Evolutionary conservation across 2,113 vertebrate species (phyloP).

Genomic region (Prolemur simus): DNA sequence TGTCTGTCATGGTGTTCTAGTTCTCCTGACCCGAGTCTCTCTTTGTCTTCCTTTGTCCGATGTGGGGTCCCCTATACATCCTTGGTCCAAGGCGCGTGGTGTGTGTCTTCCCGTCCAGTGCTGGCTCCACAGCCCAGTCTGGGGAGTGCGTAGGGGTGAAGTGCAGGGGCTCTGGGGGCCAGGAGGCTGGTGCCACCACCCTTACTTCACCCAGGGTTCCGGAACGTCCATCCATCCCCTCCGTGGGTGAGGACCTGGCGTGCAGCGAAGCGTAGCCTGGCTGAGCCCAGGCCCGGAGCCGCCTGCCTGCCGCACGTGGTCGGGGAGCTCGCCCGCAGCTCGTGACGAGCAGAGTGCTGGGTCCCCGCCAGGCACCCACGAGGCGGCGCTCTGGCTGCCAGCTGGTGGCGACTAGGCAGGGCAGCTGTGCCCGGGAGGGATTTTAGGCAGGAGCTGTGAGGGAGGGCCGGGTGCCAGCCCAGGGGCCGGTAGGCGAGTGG

Average conservation of each 20-base stretch:
- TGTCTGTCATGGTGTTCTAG: neutral
- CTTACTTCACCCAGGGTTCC: neutral
- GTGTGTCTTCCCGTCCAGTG: neutral
- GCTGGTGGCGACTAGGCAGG: neutral
- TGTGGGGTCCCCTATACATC: neutral
- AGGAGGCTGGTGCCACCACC: neutral
- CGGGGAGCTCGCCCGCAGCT: neutral
- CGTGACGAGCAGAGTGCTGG: neutral
- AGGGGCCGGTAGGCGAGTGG: neutral
- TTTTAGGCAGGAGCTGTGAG: neutral
- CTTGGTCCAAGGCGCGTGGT: neutral
- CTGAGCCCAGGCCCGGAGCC: neutral
- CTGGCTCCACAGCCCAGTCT: neutral
- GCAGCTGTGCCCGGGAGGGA: neutral
- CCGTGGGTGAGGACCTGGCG: neutral
- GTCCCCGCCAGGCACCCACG: accelerated
- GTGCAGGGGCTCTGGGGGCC: neutral
- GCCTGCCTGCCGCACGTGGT: neutral
- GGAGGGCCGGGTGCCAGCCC: neutral
- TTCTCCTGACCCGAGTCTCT: constrained; percentile 29
- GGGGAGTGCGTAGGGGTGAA: neutral
- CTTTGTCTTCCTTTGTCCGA: neutral
- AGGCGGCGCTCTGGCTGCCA: neutral
- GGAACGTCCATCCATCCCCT: neutral
- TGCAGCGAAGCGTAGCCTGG: neutral